Evolutionary conservation across 2,888 invertebrate genomes (phyloP).

Genomic region (Scrobipalpa costella): DNA sequence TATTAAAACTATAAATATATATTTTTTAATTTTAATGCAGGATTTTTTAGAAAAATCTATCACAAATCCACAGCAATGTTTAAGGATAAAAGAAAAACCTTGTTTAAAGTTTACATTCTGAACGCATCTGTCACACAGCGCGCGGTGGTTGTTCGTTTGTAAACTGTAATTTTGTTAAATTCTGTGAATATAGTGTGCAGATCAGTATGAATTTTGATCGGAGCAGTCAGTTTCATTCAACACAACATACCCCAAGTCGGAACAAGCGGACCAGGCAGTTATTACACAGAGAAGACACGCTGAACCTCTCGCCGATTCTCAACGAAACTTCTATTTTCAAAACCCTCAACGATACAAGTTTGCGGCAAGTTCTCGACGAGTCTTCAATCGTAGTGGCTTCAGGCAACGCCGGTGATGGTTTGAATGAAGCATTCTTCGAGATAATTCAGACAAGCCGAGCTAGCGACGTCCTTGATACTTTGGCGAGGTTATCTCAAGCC

Average conservation of each 20-base stretch:
- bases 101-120: background rate
- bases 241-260: constrained; percentile 63
- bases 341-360: constrained; percentile 71
- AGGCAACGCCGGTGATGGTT: constrained; percentile 58
- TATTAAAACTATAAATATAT: no score
- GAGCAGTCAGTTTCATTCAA: constrained; percentile 59
- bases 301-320: constrained; percentile 71
- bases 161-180: constrained; percentile 15
- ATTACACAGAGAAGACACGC: constrained; percentile 65
- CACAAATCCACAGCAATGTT: no score
- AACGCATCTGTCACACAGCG: constrained; percentile 10
- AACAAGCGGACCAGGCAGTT: constrained; percentile 61
- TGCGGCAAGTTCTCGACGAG: constrained; percentile 71
- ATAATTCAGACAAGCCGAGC: constrained; percentile 69
- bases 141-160: constrained; percentile 21
- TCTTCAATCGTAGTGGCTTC: constrained; percentile 61
- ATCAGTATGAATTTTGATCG: constrained; percentile 58
- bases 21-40: no score
- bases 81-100: no score
- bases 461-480: constrained; percentile 81
- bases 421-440: constrained; percentile 73
- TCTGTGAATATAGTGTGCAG: constrained; percentile 25
- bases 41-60: no score
- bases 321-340: constrained; percentile 74
- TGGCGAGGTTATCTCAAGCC: constrained; percentile 83